Conservation (phyloP, 1,140 invertebrate species). For the Drosophila pectinifera region DNA sequence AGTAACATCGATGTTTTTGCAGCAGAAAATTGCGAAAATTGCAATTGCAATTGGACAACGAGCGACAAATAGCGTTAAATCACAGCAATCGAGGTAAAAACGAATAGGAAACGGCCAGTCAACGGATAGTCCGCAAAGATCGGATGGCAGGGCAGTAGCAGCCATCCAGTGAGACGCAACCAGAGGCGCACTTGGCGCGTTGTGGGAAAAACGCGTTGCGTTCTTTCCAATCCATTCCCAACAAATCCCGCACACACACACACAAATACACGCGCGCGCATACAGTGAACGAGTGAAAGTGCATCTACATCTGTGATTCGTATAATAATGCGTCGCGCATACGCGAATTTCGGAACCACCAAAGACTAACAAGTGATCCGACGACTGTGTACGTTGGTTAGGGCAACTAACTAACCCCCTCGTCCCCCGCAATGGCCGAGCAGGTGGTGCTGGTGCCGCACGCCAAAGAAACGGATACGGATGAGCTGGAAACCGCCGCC, state of each 20-base stretch:
- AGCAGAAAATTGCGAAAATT: conserved; percentile 15
- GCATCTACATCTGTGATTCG: conserved; percentile 78
- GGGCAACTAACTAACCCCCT: conserved; percentile 1
- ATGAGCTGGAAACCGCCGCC: conserved; percentile 20
- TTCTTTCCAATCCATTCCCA: conserved; percentile 71
- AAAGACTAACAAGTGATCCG: conserved; percentile 66
- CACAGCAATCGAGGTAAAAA: conserved; percentile 64
- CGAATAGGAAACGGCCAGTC: conserved; percentile 39
- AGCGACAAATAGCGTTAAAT: conserved; percentile 58
- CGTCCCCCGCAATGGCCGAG: conserved; percentile 50
- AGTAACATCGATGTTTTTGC: conserved; percentile 5
- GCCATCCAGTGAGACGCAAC: conserved; percentile 22
- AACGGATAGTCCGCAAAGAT: conserved; percentile 22
- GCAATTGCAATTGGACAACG: conserved; percentile 67
- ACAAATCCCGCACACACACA: conserved; percentile 41
- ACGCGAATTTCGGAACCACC: conserved; percentile 74
- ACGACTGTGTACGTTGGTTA: conserved; percentile 36
- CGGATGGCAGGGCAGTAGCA: conserved; percentile 39
- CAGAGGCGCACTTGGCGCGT: conserved; percentile 62
- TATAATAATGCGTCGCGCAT: conserved; percentile 82
- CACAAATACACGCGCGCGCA: conserved; percentile 54
- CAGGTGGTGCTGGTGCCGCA: conserved; percentile 62
- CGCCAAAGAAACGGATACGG: conserved; percentile 60
- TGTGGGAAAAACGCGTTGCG: conserved; percentile 66
- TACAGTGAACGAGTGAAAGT: conserved; percentile 74